Evolutionary conservation across 2,888 invertebrate species (phyloP), one percentile per base, ranked within the genome.

Genomic region (Automeris io): DNA sequence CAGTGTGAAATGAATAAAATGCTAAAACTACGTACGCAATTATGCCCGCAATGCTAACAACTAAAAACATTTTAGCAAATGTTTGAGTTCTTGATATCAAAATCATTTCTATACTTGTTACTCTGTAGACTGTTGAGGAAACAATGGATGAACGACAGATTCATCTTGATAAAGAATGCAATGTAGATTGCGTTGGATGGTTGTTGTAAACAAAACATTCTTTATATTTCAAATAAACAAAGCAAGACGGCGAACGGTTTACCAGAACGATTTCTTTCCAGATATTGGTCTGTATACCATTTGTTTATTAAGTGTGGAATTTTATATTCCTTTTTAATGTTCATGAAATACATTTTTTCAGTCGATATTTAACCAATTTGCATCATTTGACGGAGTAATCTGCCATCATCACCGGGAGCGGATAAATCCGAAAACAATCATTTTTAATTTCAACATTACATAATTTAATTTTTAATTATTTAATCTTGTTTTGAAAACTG

Each of bases 1-100:
- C 61, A 0, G 61, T 61, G 13, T 74, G 81, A 16, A 80, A 70
- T 1, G 78, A 67, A 41, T 75, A 78, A 47, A 83, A 73, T 0
- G 72, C 76, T 9, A 83, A 41, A 0, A 65, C 43, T 1, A 59
- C 46, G 39, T 82, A 82, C 57, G 68, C 67, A 7, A 78, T 16
- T 22, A 83, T 42, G 4, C 81, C 81, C 7, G 57, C 61, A 35
- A 73, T 61, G 40, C 72, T 71, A 9, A 82, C 45, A n/a, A 73
- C 33, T 43, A 82, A 79, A 49, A 83, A 83, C 49, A 79, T 50
- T 58, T 74, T 80, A 2, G 69, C 70, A 34, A 73, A 70, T 6
- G 61, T 65, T 34, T 67, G 67, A 0, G 65, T 72, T 52, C 61
- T 68, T 11, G 70, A 56, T 33, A 64, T 47, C 13, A 68, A 40